phyloP scores from a whole-genome alignment of 2,113 vertebrate genomes.

The Ivindomyrus marchei region DNA sequence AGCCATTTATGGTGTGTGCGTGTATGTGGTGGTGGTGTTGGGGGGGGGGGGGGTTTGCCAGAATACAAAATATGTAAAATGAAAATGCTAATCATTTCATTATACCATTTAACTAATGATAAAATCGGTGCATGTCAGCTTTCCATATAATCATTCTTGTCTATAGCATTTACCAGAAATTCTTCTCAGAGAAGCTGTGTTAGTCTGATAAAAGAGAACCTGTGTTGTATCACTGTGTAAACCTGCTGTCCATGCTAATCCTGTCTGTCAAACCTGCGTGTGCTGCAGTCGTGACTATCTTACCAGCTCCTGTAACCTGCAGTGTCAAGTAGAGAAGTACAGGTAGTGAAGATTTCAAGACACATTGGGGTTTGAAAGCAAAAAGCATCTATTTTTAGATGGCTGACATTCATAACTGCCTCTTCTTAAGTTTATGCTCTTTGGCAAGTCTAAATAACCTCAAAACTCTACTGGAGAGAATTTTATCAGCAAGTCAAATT shows the following conservation, averaged over 20 bases:
- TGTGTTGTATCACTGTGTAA: background rate
- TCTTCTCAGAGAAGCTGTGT: background rate
- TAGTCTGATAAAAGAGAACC: background rate
- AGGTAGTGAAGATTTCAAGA: background rate
- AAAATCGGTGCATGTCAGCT: background rate
- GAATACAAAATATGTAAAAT: background rate
- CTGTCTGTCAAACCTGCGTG: background rate
- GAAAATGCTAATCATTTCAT: background rate
- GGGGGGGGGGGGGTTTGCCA: background rate
- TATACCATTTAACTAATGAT: background rate
- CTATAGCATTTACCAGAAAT: background rate
- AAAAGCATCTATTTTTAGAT: background rate
- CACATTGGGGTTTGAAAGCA: background rate
- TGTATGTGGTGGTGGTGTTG: background rate
- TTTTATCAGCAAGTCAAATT: background rate
- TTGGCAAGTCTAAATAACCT: background rate
- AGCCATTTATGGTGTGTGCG: background rate
- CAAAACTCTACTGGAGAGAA: background rate
- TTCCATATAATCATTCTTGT: background rate
- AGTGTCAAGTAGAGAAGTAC: background rate
- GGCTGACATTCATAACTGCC: background rate
- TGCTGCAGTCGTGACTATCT: background rate
- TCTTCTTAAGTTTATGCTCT: background rate
- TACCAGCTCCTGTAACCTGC: background rate
- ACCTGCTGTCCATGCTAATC: background rate